These are phyloP conservation scores for Takifugu ocellatus DNA, from an alignment of 2,797 vertebrate species.

Conservation along the genomic window DNA sequence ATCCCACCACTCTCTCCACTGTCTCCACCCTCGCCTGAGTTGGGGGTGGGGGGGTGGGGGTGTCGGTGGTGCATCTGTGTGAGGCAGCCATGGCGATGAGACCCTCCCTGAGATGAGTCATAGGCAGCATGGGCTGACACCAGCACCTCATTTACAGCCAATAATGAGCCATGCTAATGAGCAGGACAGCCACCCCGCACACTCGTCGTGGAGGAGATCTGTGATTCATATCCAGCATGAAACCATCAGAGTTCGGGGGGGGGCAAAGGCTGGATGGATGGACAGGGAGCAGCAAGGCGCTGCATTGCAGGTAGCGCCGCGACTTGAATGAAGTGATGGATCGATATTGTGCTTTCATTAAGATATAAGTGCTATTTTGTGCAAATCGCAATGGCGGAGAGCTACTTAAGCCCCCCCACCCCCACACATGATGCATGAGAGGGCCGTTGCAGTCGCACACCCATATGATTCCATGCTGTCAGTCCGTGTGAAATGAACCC, in stretches of 20 bases:
- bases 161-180: conserved; percentile 81
- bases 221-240: conserved; percentile 62
- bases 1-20: conserved; percentile 21
- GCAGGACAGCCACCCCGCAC: conserved; percentile 67
- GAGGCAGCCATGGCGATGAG: conserved; percentile 58
- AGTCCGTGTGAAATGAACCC: conserved; percentile 34
- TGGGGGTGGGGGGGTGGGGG: conserved; percentile 13
- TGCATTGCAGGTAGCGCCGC: conserved; percentile 1
- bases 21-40: conserved; percentile 12
- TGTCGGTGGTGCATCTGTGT: conserved; percentile 42
- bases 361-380: background rate
- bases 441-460: conserved; percentile 2
- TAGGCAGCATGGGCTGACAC: conserved; percentile 72
- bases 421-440: too few species aligned
- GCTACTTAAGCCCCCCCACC: background rate
- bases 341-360: conserved; percentile 1
- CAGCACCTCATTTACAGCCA: conserved; percentile 77
- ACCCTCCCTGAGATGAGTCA: conserved; percentile 73
- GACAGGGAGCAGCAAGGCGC: background rate
- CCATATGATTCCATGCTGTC: conserved; percentile 18
- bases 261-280: conserved; percentile 36
- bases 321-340: conserved; percentile 3
- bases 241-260: conserved; percentile 37
- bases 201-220: conserved; percentile 64
- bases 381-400: background rate